These are phyloP conservation scores for Tichodroma muraria DNA, from an alignment of 2,113 vertebrate species.

Conservation along the genomic window DNA sequence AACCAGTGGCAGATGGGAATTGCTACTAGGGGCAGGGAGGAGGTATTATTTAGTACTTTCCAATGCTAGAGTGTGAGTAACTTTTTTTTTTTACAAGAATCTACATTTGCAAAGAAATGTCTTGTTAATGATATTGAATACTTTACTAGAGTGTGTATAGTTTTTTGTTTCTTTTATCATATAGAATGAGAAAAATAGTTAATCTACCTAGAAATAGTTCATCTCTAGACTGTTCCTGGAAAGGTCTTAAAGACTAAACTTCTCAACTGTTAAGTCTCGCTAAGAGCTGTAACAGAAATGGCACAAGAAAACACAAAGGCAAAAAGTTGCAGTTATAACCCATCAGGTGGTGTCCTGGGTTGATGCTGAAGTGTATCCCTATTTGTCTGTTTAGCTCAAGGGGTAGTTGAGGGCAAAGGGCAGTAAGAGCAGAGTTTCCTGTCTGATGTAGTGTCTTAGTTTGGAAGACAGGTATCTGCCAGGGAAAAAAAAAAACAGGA, in stretches of 20 bases:
- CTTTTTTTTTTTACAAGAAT: background rate
- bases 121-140: background rate
- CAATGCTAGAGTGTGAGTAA: background rate
- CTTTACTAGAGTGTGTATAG: background rate
- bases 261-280: background rate
- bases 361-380: too few species aligned
- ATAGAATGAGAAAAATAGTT: background rate
- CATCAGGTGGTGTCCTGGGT: accelerated
- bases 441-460: too few species aligned
- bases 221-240: background rate
- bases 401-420: too few species aligned
- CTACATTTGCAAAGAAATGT: background rate
- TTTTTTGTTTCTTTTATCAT: background rate
- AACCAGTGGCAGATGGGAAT: background rate
- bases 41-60: background rate
- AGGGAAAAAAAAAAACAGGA: too few species aligned
- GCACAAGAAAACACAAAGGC: background rate
- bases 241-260: background rate
- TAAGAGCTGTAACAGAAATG: background rate
- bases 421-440: too few species aligned
- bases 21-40: background rate
- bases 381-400: too few species aligned
- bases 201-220: background rate
- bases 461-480: too few species aligned
- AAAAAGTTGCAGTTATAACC: background rate